These are phyloP conservation scores for Bacillus rossius DNA, from an alignment of 1,140 invertebrate genomes.

Conservation along the genomic window DNA sequence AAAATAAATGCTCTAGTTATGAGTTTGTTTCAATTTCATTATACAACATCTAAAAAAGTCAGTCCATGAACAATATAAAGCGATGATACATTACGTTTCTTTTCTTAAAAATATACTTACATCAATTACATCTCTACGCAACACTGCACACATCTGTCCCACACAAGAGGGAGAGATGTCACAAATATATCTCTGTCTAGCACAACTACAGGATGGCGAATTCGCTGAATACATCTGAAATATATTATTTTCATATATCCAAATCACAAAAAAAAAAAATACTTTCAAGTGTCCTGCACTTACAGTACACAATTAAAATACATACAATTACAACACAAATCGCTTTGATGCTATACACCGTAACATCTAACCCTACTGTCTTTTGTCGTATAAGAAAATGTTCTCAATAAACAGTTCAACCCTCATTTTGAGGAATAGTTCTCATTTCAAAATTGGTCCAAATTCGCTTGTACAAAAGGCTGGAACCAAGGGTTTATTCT, in stretches of 20 bases:
- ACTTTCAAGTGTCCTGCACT: conserved; percentile 12
- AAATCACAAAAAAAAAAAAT: conserved; percentile 9
- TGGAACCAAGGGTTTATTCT: background rate
- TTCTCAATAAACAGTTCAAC: background rate
- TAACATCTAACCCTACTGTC: conserved; percentile 8
- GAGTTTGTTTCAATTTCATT: conserved; percentile 7
- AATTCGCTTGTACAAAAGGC: background rate
- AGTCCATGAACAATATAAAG: conserved; percentile 9
- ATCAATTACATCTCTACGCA: conserved; percentile 2
- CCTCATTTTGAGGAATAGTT: background rate
- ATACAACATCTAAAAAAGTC: conserved; percentile 2
- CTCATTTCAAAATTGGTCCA: conserved; percentile 11
- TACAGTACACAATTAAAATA: background rate
- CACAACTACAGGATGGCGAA: background rate
- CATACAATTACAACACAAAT: conserved; percentile 9
- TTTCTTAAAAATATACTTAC: background rate
- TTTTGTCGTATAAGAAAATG: conserved; percentile 2
- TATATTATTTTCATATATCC: background rate
- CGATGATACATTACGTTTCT: conserved; percentile 1
- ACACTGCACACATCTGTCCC: background rate
- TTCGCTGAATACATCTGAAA: background rate
- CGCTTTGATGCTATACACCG: conserved; percentile 1
- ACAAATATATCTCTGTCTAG: background rate
- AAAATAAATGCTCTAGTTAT: conserved; percentile 17
- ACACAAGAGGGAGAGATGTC: background rate